These are phyloP conservation scores for Oryzias curvinotus DNA, from an alignment of 2,113 vertebrate genomes.

Conservation along the genomic window DNA sequence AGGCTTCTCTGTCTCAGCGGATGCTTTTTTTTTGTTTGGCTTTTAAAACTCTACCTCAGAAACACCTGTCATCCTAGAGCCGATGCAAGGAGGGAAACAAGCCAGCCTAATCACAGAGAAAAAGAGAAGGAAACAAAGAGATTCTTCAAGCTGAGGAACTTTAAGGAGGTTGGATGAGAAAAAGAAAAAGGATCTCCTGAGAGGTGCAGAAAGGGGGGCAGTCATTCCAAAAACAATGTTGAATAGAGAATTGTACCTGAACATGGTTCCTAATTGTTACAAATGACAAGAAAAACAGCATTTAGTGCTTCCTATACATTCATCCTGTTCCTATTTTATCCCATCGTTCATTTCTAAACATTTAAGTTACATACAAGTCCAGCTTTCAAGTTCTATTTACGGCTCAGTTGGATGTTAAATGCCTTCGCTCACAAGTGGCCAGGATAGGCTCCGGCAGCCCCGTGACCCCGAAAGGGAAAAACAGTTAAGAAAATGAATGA, in stretches of 20 bases:
- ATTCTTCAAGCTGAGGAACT: constrained; percentile 36
- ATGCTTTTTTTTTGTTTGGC: constrained; percentile 42
- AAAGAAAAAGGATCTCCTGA: constrained; percentile 40
- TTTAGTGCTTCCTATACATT: constrained; percentile 6
- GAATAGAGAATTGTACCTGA: constrained; percentile 47
- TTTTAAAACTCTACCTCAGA: constrained; percentile 60
- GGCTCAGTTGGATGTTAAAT: too few relatives aligned
- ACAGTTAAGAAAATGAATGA: too few relatives aligned
- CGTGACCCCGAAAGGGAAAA: too few relatives aligned
- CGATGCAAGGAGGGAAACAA: constrained; percentile 37
- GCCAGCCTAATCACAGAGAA: constrained; percentile 37
- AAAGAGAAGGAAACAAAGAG: constrained; percentile 1
- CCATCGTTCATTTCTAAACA: too few relatives aligned
- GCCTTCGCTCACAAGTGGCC: too few relatives aligned
- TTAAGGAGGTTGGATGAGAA: constrained; percentile 50
- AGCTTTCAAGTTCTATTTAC: too few relatives aligned
- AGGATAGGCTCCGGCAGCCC: too few relatives aligned
- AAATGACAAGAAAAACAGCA: constrained; percentile 45
- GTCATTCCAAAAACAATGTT: constrained; percentile 45
- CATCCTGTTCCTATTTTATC: constrained; percentile 1
- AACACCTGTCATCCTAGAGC: constrained; percentile 61
- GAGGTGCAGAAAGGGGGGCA: constrained; percentile 41
- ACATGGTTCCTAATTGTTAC: constrained; percentile 50
- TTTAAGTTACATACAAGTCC: too few relatives aligned
- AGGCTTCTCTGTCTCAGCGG: constrained; percentile 41